Base-by-base conservation (phyloP, 2,888 invertebrate genomes). In the Orthonychiurus folsomi region DNA sequence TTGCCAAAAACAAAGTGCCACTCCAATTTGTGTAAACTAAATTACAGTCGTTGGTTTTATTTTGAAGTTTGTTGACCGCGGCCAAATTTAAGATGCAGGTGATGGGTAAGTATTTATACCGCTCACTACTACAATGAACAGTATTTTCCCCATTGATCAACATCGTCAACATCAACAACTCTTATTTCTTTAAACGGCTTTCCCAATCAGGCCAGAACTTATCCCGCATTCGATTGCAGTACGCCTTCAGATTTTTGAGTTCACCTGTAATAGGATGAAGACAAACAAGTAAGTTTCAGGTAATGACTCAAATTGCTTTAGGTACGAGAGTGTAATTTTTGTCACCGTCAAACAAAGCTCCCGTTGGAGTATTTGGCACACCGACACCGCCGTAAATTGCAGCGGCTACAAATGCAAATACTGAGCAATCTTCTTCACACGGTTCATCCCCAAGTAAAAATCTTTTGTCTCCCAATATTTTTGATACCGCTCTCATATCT, bases 401-500 rank as follows among this genome's bases (percentile, higher is more conserved):
- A 9, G 24, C 3, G 12, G 52, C 20, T 9, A 52, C 21, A 20
- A 52, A 23, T 9, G 21, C 52, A n/a, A 52, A 52, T 12, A 52
- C 52, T 9, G 52, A 12, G 12, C 15, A 12, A 48, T 48, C 48
- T n/a, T 48, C 48, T 48, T 48, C 48, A 48, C 48, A 48, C 12
- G n/a, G 15, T 48, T 48, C 48, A n/a, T 48, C n/a, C 48, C 48
- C 48, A 48, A 48, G 48, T n/a, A 48, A 48, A n/a, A 15, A 48
- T n/a, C n/a, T 48, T 12, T n/a, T 12, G 12, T n/a, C n/a, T n/a
- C 48, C 48, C 48, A 48, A 48, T 12, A 48, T 48, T 48, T 48
- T 12, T n/a, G 48, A 48, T n/a, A 48, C 15, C 12, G 48, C n/a
- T 48, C 48, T 12, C n/a, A 52, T 23, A 23, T 52, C 52, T 20